Evolutionary conservation across 2,797 vertebrate species (phyloP).

Genomic region (Lagorchestes hirsutus): DNA sequence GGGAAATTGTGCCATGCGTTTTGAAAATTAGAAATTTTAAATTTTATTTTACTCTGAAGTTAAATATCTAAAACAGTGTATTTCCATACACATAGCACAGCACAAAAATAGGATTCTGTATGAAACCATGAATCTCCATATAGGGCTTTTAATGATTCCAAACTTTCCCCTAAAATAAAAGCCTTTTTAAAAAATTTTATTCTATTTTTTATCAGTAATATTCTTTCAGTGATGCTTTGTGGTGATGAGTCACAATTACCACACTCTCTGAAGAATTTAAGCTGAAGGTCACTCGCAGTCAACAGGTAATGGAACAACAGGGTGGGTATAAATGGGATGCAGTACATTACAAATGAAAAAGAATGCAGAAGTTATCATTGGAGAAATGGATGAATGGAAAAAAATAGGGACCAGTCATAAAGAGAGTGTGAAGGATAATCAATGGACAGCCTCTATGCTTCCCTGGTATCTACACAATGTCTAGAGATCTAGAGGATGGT

Average conservation of each 20-base stretch:
- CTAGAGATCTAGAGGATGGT: neutral
- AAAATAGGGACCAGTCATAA: neutral
- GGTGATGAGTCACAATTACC: neutral
- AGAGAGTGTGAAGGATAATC: neutral
- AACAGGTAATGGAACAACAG: neutral
- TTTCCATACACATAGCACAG: neutral
- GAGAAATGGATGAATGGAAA: neutral
- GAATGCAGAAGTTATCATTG: neutral
- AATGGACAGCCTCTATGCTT: neutral
- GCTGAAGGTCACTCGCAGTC: neutral
- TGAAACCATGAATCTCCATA: neutral
- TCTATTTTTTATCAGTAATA: neutral
- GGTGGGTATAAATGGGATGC: neutral
- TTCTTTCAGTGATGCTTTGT: neutral
- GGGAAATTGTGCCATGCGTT: neutral
- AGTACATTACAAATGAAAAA: neutral
- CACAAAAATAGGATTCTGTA: neutral
- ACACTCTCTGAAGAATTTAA: neutral
- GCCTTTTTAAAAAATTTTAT: neutral
- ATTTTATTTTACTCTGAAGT: neutral
- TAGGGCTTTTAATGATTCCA: neutral
- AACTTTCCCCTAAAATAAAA: neutral
- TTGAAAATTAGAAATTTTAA: neutral
- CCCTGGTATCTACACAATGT: neutral
- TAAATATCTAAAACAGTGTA: neutral